A percentile compares a stretch with the other conserved stretches of the same genome.
These are phyloP conservation scores for Zeus faber DNA, from an alignment of 2,113 vertebrate species.

Conservation along the genomic window DNA sequence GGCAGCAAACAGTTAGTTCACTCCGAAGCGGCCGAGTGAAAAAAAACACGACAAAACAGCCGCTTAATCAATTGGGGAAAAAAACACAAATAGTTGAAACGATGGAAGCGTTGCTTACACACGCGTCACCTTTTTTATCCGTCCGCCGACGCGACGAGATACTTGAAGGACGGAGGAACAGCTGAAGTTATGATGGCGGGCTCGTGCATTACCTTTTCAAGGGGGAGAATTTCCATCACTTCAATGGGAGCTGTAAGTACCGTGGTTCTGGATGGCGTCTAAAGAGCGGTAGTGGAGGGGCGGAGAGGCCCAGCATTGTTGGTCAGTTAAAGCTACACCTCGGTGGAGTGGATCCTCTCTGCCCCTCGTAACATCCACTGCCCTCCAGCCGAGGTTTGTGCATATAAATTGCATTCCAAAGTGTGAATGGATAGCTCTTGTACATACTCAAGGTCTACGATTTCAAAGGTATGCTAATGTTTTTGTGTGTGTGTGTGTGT, in stretches of 20 bases:
- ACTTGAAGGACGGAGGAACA: too few species aligned
- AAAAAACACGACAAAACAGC: too few species aligned
- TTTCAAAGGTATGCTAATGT: slow-evolving; percentile 74
- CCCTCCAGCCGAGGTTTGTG: slow-evolving; percentile 62
- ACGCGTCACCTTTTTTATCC: too few species aligned
- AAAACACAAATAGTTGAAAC: too few species aligned
- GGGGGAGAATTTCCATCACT: background rate
- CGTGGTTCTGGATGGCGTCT: too few species aligned
- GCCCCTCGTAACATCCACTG: slow-evolving; percentile 53
- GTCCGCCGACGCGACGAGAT: too few species aligned
- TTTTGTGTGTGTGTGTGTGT: too few species aligned
- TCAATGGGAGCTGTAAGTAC: too few species aligned
- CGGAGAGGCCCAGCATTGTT: slow-evolving; percentile 33
- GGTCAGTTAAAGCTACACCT: slow-evolving; percentile 60
- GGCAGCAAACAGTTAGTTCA: slow-evolving; percentile 50
- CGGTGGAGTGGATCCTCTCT: slow-evolving; percentile 42
- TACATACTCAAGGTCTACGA: slow-evolving; percentile 65
- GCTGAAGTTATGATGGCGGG: too few species aligned
- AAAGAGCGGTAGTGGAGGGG: slow-evolving; percentile 31
- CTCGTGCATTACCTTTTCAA: background rate
- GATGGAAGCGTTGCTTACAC: too few species aligned
- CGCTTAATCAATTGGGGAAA: too few species aligned
- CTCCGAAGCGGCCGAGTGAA: slow-evolving; percentile 43
- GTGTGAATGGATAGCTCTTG: slow-evolving; percentile 62
- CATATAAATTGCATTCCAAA: slow-evolving; percentile 73